Percentiles rank a stretch among this genome's conserved stretches.
These are phyloP conservation scores for Streblospio benedicti DNA, from an alignment of 1,140 invertebrate species.

Conservation along the genomic window DNA sequence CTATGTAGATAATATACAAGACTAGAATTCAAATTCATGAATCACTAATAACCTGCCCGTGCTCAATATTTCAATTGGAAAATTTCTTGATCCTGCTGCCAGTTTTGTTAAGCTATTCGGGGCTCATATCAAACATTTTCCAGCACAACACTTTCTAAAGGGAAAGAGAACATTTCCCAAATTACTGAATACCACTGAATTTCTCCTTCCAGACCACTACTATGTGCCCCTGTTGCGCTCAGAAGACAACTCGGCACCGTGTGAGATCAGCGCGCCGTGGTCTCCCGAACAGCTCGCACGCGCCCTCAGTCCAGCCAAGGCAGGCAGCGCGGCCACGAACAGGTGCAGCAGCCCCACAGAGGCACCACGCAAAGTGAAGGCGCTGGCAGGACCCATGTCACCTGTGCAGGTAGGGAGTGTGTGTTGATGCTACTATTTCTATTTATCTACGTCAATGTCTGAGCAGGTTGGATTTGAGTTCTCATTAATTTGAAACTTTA, in stretches of 20 bases:
- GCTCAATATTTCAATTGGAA: too few species aligned
- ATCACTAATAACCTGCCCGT: too few species aligned
- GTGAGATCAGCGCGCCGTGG: slow-evolving; percentile 48
- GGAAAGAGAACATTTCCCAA: slow-evolving; percentile 19
- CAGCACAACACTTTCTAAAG: slow-evolving; percentile 32
- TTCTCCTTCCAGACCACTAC: slow-evolving; percentile 61
- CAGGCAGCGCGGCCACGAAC: background rate
- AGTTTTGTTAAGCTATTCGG: too few species aligned
- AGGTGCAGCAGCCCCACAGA: slow-evolving; percentile 22
- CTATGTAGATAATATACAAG: too few species aligned
- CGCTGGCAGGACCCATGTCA: slow-evolving; percentile 77
- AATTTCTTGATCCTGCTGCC: too few species aligned
- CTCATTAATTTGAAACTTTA: background rate
- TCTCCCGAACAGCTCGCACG: slow-evolving; percentile 26
- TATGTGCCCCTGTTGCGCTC: slow-evolving; percentile 75
- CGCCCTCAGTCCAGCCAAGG: background rate
- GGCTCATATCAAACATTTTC: too few species aligned
- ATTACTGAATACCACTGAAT: slow-evolving; percentile 16
- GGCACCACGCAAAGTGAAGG: slow-evolving; percentile 58
- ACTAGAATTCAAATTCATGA: too few species aligned
- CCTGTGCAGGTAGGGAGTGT: slow-evolving; percentile 46
- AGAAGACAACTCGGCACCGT: slow-evolving; percentile 62
- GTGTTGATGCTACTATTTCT: background rate
- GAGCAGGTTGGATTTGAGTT: background rate
- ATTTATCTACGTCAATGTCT: background rate